phyloP scores from a whole-genome alignment of 2,797 vertebrate genomes.

The Carduelis carduelis region DNA sequence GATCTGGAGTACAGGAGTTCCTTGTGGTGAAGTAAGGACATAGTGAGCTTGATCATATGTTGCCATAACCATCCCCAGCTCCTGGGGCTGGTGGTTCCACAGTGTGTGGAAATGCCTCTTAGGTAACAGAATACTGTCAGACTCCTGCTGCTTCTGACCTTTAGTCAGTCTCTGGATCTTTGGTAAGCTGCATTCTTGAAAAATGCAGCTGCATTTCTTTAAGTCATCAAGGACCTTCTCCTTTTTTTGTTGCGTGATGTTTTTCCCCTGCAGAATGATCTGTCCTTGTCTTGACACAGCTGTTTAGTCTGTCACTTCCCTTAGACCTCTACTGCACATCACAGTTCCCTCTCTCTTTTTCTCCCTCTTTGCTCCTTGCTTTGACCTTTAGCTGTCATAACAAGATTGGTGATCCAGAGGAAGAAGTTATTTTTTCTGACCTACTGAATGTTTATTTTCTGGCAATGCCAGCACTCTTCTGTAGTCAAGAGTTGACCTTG shows the following conservation, averaged over 20 bases:
- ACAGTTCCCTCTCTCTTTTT: background rate
- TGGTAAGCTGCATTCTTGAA: background rate
- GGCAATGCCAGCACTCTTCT: background rate
- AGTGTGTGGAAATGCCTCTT: background rate
- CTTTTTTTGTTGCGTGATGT: background rate
- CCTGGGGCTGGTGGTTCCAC: background rate
- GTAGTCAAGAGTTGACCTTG: background rate
- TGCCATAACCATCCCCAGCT: background rate
- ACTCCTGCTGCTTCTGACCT: slow-evolving; percentile 6
- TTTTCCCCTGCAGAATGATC: background rate
- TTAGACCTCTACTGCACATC: background rate
- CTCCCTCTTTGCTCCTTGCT: background rate
- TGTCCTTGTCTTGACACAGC: background rate
- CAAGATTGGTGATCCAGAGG: background rate
- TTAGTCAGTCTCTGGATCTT: background rate
- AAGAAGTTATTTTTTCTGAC: background rate
- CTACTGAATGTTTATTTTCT: background rate
- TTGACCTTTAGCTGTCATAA: background rate
- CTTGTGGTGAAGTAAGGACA: background rate
- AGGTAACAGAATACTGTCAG: background rate
- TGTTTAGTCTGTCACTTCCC: background rate
- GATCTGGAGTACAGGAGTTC: background rate
- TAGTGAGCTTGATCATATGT: background rate
- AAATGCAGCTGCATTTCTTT: background rate
- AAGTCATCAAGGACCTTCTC: background rate